Conservation (phyloP, 2,797 vertebrate species). For the Microcaecilia unicolor region DNA sequence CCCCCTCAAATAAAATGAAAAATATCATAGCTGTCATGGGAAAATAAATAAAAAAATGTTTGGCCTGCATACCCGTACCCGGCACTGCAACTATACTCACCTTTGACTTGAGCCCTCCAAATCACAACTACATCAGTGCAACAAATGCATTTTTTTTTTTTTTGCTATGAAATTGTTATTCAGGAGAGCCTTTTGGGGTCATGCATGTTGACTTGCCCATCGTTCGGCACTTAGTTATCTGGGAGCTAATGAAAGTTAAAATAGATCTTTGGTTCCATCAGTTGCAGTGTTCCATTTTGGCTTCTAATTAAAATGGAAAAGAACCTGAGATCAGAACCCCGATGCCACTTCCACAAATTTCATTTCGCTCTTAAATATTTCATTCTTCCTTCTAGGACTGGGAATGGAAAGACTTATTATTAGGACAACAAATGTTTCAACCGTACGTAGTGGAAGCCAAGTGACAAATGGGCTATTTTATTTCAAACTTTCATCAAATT, state of each 20-base stretch:
- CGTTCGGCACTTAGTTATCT: conserved; percentile 30
- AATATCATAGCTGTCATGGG: too few species aligned
- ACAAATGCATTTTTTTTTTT: conserved; percentile 37
- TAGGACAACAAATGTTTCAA: too few species aligned
- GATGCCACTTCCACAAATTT: conserved; percentile 24
- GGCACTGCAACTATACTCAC: too few species aligned
- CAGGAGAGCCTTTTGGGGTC: conserved; percentile 20
- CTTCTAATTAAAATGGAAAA: conserved; percentile 40
- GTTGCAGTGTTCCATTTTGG: conserved; percentile 23
- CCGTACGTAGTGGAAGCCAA: too few species aligned
- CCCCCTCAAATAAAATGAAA: too few species aligned
- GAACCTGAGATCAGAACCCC: conserved; percentile 18
- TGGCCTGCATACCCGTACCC: too few species aligned
- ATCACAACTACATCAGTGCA: conserved; percentile 25
- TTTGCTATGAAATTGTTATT: conserved; percentile 27
- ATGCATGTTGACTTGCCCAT: conserved; percentile 17
- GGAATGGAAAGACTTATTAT: too few species aligned
- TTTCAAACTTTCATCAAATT: too few species aligned
- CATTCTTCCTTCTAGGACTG: conserved; percentile 9
- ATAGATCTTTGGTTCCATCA: conserved; percentile 9
- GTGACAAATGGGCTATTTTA: too few species aligned
- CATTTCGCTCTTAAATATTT: conserved; percentile 24
- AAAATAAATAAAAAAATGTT: too few species aligned
- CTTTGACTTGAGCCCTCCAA: conserved; percentile 26
- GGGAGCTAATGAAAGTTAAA: conserved; percentile 19